phyloP scores from a whole-genome alignment of 2,797 vertebrate genomes.

The Pipistrellus kuhlii region DNA sequence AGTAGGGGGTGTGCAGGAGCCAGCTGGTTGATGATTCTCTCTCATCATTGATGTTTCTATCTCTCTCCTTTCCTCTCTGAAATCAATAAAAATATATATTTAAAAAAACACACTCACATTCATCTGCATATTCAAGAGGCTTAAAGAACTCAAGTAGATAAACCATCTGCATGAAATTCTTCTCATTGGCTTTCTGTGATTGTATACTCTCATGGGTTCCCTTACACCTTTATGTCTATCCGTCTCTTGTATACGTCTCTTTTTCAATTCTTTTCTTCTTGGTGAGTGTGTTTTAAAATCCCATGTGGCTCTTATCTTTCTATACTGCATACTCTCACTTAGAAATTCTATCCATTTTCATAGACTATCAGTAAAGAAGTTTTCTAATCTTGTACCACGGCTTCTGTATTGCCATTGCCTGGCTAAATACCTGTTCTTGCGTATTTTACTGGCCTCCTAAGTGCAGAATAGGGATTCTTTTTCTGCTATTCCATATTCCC shows the following conservation, averaged over 20 bases:
- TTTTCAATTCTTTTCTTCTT: background rate
- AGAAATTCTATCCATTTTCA: background rate
- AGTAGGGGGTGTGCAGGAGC: no score
- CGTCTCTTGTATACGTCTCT: background rate
- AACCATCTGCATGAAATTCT: background rate
- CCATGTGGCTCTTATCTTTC: background rate
- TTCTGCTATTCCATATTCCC: background rate
- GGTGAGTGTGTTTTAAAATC: conserved; percentile 3
- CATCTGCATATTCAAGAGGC: background rate
- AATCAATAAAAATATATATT: no score
- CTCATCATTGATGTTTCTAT: no score
- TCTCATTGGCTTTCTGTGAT: background rate
- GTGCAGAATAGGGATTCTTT: background rate
- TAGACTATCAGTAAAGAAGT: background rate
- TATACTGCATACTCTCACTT: background rate
- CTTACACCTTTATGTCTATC: background rate
- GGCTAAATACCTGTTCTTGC: background rate
- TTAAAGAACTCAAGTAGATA: background rate
- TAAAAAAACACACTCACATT: background rate
- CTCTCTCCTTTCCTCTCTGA: no score
- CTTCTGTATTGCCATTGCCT: background rate
- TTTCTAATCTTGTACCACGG: background rate
- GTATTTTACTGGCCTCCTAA: background rate
- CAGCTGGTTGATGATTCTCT: no score
- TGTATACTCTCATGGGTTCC: background rate